phyloP scores from a whole-genome alignment of 2,797 vertebrate species.

The Moxostoma hubbsi region DNA sequence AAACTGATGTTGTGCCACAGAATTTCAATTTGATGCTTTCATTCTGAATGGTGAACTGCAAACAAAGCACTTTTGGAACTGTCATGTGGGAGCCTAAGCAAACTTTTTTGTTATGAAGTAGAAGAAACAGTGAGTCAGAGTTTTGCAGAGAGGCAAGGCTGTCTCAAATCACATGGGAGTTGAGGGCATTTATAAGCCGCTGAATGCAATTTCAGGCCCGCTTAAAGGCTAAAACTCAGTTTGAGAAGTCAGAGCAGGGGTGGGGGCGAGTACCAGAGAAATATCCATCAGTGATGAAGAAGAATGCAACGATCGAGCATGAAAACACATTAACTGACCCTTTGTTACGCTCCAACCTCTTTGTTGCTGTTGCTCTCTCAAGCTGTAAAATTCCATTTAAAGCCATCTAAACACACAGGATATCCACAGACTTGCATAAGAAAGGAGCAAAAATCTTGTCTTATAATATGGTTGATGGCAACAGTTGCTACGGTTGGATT shows the following conservation, averaged over 20 bases:
- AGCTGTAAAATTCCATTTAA: too few species aligned
- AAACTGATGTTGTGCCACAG: constrained; percentile 1
- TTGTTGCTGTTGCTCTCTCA: not conserved
- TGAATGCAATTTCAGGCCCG: not conserved
- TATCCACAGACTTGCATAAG: too few species aligned
- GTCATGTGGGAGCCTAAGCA: not conserved
- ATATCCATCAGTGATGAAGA: not conserved
- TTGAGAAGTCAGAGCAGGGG: not conserved
- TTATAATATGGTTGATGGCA: too few species aligned
- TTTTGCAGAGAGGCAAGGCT: constrained; percentile 22
- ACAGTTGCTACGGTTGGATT: too few species aligned
- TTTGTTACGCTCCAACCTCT: not conserved
- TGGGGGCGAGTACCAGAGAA: not conserved
- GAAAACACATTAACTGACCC: not conserved
- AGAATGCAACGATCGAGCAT: not conserved
- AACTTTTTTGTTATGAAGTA: not conserved
- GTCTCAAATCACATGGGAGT: not conserved
- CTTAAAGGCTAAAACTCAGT: not conserved
- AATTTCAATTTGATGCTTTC: constrained; percentile 8
- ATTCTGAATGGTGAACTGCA: constrained; percentile 17
- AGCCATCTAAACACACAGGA: too few species aligned
- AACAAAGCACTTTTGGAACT: constrained; percentile 3
- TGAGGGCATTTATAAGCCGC: not conserved
- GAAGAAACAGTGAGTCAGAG: constrained; percentile 29
- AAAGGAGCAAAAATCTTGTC: too few species aligned